phyloP scores from a whole-genome alignment of 2,888 invertebrate species.

The Matsumyia berberina region DNA sequence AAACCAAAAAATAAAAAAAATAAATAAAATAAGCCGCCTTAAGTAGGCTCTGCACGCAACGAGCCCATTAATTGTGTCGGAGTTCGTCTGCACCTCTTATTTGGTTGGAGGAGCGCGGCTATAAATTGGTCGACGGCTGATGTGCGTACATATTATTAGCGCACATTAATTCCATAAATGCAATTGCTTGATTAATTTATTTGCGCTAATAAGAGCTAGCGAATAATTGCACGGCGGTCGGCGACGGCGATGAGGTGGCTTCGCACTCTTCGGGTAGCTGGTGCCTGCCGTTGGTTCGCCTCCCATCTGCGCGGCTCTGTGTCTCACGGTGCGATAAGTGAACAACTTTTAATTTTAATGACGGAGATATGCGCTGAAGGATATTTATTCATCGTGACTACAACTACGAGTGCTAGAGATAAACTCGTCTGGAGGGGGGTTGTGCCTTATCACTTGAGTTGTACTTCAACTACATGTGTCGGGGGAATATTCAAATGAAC shows the following conservation, averaged over 20 bases:
- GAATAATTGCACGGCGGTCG: slow-evolving; percentile 54
- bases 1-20: slow-evolving; percentile 2
- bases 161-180: slow-evolving; percentile 73
- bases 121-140: slow-evolving; percentile 66
- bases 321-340: slow-evolving; percentile 59
- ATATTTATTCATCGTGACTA: slow-evolving; percentile 41
- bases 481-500: not conserved
- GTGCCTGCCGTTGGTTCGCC: not conserved
- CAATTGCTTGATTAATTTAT: slow-evolving; percentile 75
- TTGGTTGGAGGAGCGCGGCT: slow-evolving; percentile 31
- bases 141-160: slow-evolving; percentile 75
- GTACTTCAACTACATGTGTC: slow-evolving; percentile 24
- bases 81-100: slow-evolving; percentile 37
- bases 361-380: slow-evolving; percentile 25
- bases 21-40: slow-evolving; percentile 22
- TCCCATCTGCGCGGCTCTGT: not conserved
- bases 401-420: slow-evolving; percentile 23
- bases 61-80: slow-evolving; percentile 52
- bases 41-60: slow-evolving; percentile 70
- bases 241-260: not conserved
- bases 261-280: not conserved
- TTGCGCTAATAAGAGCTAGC: slow-evolving; percentile 70
- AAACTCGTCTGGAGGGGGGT: slow-evolving; percentile 1
- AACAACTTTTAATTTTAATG: slow-evolving; percentile 60
- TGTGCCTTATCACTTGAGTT: slow-evolving; percentile 25